Base-by-base conservation (phyloP, 1,140 invertebrate genomes). In the Meloidogyne hapla region DNA sequence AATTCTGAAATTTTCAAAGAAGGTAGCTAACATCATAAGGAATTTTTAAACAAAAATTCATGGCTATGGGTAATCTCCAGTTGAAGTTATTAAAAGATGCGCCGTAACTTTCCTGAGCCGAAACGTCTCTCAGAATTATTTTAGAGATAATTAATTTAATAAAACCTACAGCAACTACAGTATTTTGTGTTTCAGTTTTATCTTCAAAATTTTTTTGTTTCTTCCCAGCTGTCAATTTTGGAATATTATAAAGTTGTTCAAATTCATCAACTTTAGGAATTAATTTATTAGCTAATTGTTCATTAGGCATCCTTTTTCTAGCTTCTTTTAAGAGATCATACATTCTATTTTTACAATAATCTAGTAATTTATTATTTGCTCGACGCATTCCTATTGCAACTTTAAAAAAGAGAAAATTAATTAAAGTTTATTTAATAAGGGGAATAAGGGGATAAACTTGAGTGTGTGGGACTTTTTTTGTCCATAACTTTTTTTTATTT, bases 151-250 rank as follows among this genome's bases (percentile, higher is more conserved):
- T 69, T 13, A 25, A 12, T 45, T 42, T n/a, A n/a, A 56, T n/a
- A n/a, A n/a, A n/a, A 62, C 74, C 28, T 68, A 78, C 77, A 0
- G 21, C 45, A 42, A 80, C 79, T 33, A 38, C 45, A 21, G 69
- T 64, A 21, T 69, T 40, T 69, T 66, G 21, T 23, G 81, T 21
- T 12, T 26, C 18, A 33, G 69, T 71, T 56, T 80, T 79, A 28
- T 80, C 79, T 23, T 79, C 40, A 28, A 38, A 40, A 38, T 72
- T 73, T n/a, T 64, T 64, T 9, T 80, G 76, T n/a, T 28, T 79
- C n/a, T 79, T 80, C 18, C 78, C 78, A 40, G 48, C 48, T 80
- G 81, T 10, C 78, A 33, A 1, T 80, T 56, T 33, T 66, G 69
- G 61, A 79, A 80, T 21, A 74, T 66, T 45, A 56, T 56, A 56